phyloP scores from a whole-genome alignment of 2,888 invertebrate genomes.

The Clusia tigrina region DNA sequence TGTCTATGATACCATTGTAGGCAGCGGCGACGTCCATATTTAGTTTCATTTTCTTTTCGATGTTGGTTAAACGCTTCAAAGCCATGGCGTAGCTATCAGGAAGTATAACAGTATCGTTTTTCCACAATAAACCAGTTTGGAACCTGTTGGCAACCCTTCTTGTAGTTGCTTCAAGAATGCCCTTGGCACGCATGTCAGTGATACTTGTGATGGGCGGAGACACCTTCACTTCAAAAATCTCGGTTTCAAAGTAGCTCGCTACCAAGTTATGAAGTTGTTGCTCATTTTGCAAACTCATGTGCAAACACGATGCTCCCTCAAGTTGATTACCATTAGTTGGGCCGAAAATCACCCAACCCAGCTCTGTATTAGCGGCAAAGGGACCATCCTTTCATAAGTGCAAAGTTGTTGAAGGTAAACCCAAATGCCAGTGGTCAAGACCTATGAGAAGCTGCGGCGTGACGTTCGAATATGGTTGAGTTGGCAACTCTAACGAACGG shows the following conservation, averaged over 20 bases:
- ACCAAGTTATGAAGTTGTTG: not conserved
- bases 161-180: constrained; percentile 8
- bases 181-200: constrained; percentile 9
- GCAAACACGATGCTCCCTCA: too few species aligned
- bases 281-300: not conserved
- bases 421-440: constrained; percentile 27
- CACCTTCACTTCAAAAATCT: constrained; percentile 10
- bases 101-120: not conserved
- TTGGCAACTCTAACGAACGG: not conserved
- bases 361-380: not conserved
- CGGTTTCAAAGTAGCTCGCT: constrained; percentile 10
- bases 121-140: constrained; percentile 18
- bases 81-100: not conserved
- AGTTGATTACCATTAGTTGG: not conserved
- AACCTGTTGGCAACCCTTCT: not conserved
- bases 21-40: not conserved
- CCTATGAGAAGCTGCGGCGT: constrained; percentile 23
- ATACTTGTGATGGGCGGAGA: not conserved
- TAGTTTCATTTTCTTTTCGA: not conserved
- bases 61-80: not conserved
- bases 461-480: constrained; percentile 19
- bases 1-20: not conserved
- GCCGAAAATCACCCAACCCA: not conserved
- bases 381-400: too few species aligned
- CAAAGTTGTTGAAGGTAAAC: constrained; percentile 9